Base-by-base conservation (phyloP, 1,140 invertebrate species). In the Oryctes rhinoceros region DNA sequence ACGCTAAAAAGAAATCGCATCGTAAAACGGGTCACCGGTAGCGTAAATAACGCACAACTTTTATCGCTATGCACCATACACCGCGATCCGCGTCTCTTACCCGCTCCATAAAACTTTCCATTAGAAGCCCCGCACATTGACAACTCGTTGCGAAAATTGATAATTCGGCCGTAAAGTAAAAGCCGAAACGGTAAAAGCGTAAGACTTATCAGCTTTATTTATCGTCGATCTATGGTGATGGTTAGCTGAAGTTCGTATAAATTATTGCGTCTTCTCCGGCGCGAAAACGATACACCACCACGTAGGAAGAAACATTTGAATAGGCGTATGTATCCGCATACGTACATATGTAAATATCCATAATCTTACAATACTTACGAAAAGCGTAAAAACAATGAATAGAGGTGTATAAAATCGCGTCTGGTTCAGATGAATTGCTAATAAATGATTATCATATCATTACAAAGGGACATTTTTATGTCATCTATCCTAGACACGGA, bases 1-100 rank as follows among this genome's bases (percentile, higher is more conserved):
- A 37, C 65, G 65, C 65, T 24, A 71, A 71, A 71, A 71, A 71
- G 65, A 71, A 71, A 71, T 71, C 65, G 65, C 65, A 24, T 37
- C 65, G 65, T 71, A 71, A 71, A 71, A 71, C 65, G 65, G 65
- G 65, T 15, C 65, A 37, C 65, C 65, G 65, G 65, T 71, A 71
- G 65, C 65, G 65, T 71, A 71, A 71, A 71, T 71, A 71, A 71
- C 65, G 35, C 20, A 24, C 65, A 71, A 71, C 65, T 71, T 71
- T 71, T 71, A 71, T 71, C 65, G 35, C 65, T 7, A 7, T 24
- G 11, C 65, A 37, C 65, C 65, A 71, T 71, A 71, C 65, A 37
- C 65, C 65, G 65, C 65, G 11, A 4, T 24, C 53, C 15, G 13
- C 65, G 13, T 71, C 65, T 24, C 65, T 71, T 71, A 71, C 18